These are phyloP conservation scores for Eulacestoma nigropectus DNA, from an alignment of 2,113 vertebrate genomes.

Conservation along the genomic window DNA sequence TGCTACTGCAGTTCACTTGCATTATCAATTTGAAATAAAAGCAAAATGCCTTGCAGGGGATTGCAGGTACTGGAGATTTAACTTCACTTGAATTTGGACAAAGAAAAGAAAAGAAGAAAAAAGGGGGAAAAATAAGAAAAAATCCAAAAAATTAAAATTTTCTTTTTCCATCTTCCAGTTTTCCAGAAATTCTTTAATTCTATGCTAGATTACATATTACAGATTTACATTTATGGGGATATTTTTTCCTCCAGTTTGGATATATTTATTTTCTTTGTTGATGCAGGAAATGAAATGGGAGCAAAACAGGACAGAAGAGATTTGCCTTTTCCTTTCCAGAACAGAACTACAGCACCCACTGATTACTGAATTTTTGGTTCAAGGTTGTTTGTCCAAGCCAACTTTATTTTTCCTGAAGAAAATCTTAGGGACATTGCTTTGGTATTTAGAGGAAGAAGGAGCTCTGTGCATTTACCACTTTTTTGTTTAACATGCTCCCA, in stretches of 20 bases:
- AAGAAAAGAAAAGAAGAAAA: background rate
- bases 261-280: background rate
- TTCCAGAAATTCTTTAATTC: background rate
- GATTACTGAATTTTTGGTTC: background rate
- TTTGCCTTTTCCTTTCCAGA: background rate
- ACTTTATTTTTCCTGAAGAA: background rate
- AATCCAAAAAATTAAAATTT: background rate
- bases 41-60: background rate
- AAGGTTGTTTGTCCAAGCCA: background rate
- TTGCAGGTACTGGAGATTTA: background rate
- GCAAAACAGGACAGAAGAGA: background rate
- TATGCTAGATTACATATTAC: background rate
- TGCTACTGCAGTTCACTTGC: background rate
- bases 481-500: background rate
- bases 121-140: background rate
- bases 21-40: background rate
- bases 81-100: background rate
- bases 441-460: background rate
- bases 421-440: background rate
- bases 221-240: background rate
- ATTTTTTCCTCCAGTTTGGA: background rate
- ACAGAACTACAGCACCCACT: background rate
- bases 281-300: background rate
- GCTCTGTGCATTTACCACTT: background rate
- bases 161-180: background rate